Evolutionary conservation across 2,113 vertebrate species (phyloP).

Genomic region (Craseonycteris thonglongyai): DNA sequence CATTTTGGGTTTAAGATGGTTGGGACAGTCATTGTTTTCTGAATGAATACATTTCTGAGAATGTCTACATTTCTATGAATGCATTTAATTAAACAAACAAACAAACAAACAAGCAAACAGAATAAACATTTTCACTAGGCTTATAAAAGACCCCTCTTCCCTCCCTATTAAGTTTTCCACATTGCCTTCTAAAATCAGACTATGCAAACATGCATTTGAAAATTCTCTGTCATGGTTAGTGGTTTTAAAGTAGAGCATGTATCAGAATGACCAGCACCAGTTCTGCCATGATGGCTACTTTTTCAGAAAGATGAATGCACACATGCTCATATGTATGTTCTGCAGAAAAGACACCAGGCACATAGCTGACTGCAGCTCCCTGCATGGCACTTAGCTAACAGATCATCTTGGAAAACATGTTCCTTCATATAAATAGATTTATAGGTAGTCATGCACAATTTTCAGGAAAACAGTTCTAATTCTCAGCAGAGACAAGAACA

Average conservation of each 20-base stretch:
- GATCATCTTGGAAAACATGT: background rate
- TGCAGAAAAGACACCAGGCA: background rate
- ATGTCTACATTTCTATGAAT: background rate
- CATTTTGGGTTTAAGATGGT: background rate
- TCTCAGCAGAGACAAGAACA: conserved; percentile 54
- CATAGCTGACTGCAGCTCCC: rapidly evolving
- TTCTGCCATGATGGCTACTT: background rate
- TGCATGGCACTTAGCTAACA: background rate
- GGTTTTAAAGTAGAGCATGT: background rate
- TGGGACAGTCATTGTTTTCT: background rate
- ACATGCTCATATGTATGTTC: background rate
- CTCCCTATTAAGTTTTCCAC: background rate
- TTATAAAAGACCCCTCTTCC: background rate
- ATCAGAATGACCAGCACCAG: background rate
- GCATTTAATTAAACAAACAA: background rate
- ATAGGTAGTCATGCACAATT: conserved; percentile 34
- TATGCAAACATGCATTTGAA: background rate
- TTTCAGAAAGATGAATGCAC: background rate
- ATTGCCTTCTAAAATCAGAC: background rate
- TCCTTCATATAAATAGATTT: background rate
- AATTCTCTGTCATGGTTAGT: background rate
- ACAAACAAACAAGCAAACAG: background rate
- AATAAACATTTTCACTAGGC: background rate
- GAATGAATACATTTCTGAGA: background rate
- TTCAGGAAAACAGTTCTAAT: conserved; percentile 1